Conservation (phyloP, 1,140 invertebrate genomes). For the Scaptomyza hsui region DNA sequence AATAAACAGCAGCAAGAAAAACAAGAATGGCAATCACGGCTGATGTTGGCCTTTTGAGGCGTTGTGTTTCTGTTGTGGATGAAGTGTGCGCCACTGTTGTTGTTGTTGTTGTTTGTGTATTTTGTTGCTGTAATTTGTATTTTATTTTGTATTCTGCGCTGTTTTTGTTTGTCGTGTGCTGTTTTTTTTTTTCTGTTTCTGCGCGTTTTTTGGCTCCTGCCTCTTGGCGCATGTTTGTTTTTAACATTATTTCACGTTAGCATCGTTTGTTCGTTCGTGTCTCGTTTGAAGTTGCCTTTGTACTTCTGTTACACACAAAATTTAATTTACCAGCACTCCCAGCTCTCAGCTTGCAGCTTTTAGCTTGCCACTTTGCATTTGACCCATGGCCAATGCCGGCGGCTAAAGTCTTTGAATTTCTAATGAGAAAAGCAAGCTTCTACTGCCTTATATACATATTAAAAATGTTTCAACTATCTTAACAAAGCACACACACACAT, state of each 20-base stretch:
- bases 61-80: slow-evolving; percentile 10
- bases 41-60: slow-evolving; percentile 65
- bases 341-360: not conserved
- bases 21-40: slow-evolving; percentile 61
- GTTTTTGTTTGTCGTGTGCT: not conserved
- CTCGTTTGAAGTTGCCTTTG: slow-evolving; percentile 68
- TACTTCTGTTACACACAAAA: slow-evolving; percentile 41
- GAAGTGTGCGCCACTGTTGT: slow-evolving; percentile 18
- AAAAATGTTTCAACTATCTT: slow-evolving; percentile 17
- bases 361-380: slow-evolving; percentile 34
- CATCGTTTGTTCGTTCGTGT: slow-evolving; percentile 42
- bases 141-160: slow-evolving; percentile 13
- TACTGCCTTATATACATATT: slow-evolving; percentile 28
- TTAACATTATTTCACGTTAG: slow-evolving; percentile 60
- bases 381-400: slow-evolving; percentile 26
- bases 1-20: not conserved
- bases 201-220: slow-evolving; percentile 47
- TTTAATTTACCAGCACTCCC: slow-evolving; percentile 34
- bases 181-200: slow-evolving; percentile 22
- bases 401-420: slow-evolving; percentile 3
- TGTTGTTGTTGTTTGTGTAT: slow-evolving; percentile 33
- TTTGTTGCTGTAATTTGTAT: slow-evolving; percentile 35
- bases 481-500: not conserved
- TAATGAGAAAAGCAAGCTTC: slow-evolving; percentile 11
- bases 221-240: slow-evolving; percentile 66